Evolutionary conservation across 1,140 invertebrate genomes (phyloP), one percentile per base, ranked within the genome.

Genomic region (Patella vulgata): DNA sequence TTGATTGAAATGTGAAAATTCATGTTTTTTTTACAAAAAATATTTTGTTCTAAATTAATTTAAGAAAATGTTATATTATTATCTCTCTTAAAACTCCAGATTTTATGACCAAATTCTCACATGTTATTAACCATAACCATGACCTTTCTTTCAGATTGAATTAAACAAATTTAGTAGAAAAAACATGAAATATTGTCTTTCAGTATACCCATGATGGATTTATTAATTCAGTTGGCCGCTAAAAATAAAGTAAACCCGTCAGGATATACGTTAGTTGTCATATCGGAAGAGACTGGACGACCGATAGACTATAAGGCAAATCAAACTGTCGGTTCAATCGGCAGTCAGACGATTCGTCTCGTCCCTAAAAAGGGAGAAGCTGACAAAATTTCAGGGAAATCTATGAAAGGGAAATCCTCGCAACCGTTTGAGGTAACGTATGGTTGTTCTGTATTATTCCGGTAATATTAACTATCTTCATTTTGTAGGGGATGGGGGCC

Each of bases 181-280:
- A n/a, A n/a, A n/a, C n/a, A n/a, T n/a, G n/a, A n/a, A n/a, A n/a
- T n/a, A 30, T 36, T 53, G 36, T 21, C 71, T 86, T 86, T 59
- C 85, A 92, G 91, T 75, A 92, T 90, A 11, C 91, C 91, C 31
- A 92, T 93, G 90, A 91, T 92, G 89, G 92, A 93, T 80, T 86
- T 93, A 28, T 85, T 93, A 62, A 89, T 93, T 54, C 91, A 92
- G 75, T 88, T 92, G 52, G 88, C 91, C 43, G 92, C 89, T 39
- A 87, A 88, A 31, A 88, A 91, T 82, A 90, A 91, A 82, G 86
- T 93, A 54, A 88, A 88, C 67, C 90, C 91, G 11, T 89, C 89
- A 42, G 89, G 87, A 70, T 89, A 92, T 80, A 87, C 89, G n/a
- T 84, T 92, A n/a, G 87, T 89, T 3, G 77, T 82, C 25, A 83